These are phyloP conservation scores for Brachypterus glaber DNA, from an alignment of 2,888 invertebrate genomes.

Conservation along the genomic window DNA sequence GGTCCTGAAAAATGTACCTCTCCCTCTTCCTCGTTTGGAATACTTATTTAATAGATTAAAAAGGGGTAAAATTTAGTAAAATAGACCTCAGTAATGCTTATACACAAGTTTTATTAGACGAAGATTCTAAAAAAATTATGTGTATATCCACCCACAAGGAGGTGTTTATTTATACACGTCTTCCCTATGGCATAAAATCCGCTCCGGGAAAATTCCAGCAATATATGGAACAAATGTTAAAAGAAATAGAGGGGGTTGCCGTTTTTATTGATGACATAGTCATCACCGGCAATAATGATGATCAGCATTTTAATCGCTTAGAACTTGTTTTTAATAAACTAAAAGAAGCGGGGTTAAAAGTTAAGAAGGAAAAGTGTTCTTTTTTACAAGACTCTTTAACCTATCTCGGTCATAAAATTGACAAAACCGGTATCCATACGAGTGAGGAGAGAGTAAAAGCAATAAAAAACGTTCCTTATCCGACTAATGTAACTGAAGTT, in stretches of 20 bases:
- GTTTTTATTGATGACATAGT: constrained; percentile 23
- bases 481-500: constrained; percentile 9
- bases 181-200: constrained; percentile 27
- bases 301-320: constrained; percentile 15
- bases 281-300: constrained; percentile 18
- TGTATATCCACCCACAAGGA: constrained; percentile 26
- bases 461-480: constrained; percentile 13
- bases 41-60: no score
- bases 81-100: no score
- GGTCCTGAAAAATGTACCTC: no score
- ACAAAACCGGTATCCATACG: constrained; percentile 21
- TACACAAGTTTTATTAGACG: no score
- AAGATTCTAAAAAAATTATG: no score
- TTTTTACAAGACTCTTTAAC: constrained; percentile 17
- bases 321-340: no score
- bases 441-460: constrained; percentile 16
- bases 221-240: constrained; percentile 25
- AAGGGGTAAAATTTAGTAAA: no score
- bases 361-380: constrained; percentile 22
- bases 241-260: constrained; percentile 17
- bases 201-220: constrained; percentile 26
- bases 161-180: constrained; percentile 22
- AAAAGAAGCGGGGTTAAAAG: constrained; percentile 19
- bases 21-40: no score
- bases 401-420: constrained; percentile 22